phyloP scores from a whole-genome alignment of 2,888 invertebrate genomes.

The Sesia apiformis region DNA sequence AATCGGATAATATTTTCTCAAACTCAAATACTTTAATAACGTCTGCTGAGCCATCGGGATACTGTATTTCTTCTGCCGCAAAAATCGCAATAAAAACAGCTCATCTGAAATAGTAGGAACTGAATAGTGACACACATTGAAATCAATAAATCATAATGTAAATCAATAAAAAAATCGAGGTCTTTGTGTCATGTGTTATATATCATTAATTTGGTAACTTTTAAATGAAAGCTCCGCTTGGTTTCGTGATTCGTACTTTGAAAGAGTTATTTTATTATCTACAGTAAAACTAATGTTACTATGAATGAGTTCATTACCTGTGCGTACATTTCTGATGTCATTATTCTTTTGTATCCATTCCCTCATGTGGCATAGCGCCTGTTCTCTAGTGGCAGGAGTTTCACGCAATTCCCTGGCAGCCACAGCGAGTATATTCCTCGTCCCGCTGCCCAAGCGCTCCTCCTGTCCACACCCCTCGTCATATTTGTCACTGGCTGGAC shows the following conservation, averaged over 20 bases:
- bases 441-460: constrained; percentile 22
- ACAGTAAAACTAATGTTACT: neutral
- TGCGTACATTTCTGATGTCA: constrained; percentile 79
- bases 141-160: no score
- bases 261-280: neutral
- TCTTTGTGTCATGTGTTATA: no score
- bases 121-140: neutral
- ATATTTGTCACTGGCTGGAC: constrained; percentile 36
- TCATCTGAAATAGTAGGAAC: constrained; percentile 72
- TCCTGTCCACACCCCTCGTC: constrained; percentile 37
- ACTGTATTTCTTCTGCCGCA: constrained; percentile 85
- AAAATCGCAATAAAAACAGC: constrained; percentile 81
- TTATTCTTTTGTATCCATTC: constrained; percentile 82
- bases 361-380: constrained; percentile 77
- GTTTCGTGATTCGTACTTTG: no score
- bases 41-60: constrained; percentile 86
- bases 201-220: no score
- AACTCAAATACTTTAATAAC: constrained; percentile 83
- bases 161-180: no score
- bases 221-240: no score
- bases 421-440: constrained; percentile 49
- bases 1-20: constrained; percentile 80
- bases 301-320: constrained; percentile 50
- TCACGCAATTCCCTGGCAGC: constrained; percentile 82
- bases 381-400: constrained; percentile 76